Conservation (phyloP, 2,797 vertebrate species). For the Odontamblyopus lacepedii region DNA sequence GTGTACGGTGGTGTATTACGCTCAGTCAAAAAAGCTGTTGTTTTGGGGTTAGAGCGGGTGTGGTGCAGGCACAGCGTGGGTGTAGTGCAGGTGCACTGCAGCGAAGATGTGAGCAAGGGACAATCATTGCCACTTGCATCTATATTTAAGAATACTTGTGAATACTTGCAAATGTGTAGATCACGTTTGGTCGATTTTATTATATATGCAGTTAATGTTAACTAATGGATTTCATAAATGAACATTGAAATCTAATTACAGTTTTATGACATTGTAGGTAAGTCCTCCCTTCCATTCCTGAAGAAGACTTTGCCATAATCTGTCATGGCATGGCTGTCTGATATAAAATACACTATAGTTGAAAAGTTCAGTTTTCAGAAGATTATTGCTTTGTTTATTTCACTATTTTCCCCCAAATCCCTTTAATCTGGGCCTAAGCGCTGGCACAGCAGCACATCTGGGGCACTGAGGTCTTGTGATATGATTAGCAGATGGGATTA, state of each 20-base stretch:
- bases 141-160: too few relatives aligned
- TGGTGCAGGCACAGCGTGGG: too few relatives aligned
- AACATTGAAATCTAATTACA: too few relatives aligned
- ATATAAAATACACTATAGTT: slow-evolving; percentile 32
- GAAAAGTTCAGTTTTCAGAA: slow-evolving; percentile 58
- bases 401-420: slow-evolving; percentile 64
- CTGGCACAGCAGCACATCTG: slow-evolving; percentile 55
- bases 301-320: background rate
- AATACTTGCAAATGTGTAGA: too few relatives aligned
- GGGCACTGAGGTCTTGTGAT: slow-evolving; percentile 58
- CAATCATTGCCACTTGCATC: too few relatives aligned
- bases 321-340: slow-evolving; percentile 5
- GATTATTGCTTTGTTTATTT: slow-evolving; percentile 74
- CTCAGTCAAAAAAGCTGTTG: too few relatives aligned
- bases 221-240: background rate
- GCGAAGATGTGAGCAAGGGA: too few relatives aligned
- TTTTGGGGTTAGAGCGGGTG: too few relatives aligned
- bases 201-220: background rate
- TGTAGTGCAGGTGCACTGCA: too few relatives aligned
- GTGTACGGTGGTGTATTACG: background rate
- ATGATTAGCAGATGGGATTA: slow-evolving; percentile 49
- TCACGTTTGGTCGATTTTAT: background rate
- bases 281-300: background rate
- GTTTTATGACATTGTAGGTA: too few relatives aligned
- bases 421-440: slow-evolving; percentile 61